Evolutionary conservation across 2,113 vertebrate species (phyloP), one percentile per base, ranked within the genome.

Genomic region (Nothocercus nigrocapillus): DNA sequence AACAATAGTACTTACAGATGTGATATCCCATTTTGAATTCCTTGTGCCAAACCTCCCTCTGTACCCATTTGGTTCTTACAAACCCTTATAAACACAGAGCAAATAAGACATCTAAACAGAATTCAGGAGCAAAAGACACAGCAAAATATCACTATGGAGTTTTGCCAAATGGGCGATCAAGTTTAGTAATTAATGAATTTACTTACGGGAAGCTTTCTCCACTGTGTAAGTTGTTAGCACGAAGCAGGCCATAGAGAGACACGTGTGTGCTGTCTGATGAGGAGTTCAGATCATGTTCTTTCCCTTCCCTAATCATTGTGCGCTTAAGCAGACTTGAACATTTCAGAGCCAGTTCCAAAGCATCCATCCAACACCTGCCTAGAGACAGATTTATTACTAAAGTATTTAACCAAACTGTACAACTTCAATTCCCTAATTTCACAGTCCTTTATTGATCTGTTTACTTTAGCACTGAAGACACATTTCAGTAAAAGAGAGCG

Each of bases 351-450:
- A 99, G 97, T 94, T 99, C 99, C 95, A 99, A 97, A 90, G 99
- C 99, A 82, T 99, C 99, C 99, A 99, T 99, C 99, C 99, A 99
- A 97, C 99, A 99, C 69, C 99, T 98, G 77, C 99, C 99, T 99
- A 90, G 82, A 97, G 61, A 94, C 5, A 95, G 49, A 94, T 61
- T 51, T 28, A 87, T 30, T 75, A 47, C 83, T 92, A 94, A 78
- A 75, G 7, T 36, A 70, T 92, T 74, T 82, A 67, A 36, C 34
- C 58, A 13, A 82, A 70, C 38, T 54, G 20, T 19, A 74, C 12
- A 36, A 45, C 21, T 47, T 76, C 19, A 24, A 16, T 63, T 72
- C 73, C 56, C 36, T 84, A 83, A 76, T 17, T 70, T 70, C 42
- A 62, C 17, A 84, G 7, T 66, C 34, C 22, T 88, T 85, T 42